phyloP scores from a whole-genome alignment of 2,888 invertebrate genomes.

The Clepsis dumicolana region DNA sequence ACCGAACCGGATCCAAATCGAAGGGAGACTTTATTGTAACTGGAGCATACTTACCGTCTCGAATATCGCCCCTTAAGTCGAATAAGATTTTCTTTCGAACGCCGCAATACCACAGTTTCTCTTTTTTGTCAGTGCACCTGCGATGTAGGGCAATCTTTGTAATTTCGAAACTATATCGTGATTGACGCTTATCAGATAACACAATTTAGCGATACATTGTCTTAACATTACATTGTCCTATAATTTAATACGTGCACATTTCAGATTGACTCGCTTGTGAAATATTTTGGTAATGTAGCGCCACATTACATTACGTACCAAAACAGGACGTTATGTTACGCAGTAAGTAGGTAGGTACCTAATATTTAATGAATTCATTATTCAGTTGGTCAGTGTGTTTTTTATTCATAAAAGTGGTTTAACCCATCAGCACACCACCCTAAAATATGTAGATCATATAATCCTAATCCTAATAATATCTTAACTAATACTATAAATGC shows the following conservation, averaged over 20 bases:
- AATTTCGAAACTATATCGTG: slow-evolving; percentile 72
- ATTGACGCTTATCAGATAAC: slow-evolving; percentile 71
- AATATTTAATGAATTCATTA: background rate
- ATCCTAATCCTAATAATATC: no score
- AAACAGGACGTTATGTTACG: background rate
- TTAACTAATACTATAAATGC: no score
- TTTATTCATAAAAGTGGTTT: no score
- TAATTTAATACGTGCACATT: background rate
- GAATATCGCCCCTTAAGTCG: slow-evolving; percentile 83
- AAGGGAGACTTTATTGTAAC: slow-evolving; percentile 81
- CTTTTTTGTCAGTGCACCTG: slow-evolving; percentile 82
- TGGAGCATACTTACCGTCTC: slow-evolving; percentile 82
- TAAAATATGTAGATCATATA: no score
- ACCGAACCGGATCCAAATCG: slow-evolving; percentile 81
- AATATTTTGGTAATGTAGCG: background rate
- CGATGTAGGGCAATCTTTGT: slow-evolving; percentile 77
- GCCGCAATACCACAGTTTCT: slow-evolving; percentile 76
- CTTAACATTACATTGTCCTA: slow-evolving; percentile 7
- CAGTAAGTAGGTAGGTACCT: no score
- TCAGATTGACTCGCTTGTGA: background rate
- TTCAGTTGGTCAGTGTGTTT: no score
- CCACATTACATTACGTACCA: background rate
- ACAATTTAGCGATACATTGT: slow-evolving; percentile 50
- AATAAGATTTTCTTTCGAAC: slow-evolving; percentile 82
- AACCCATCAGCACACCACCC: no score